Evolutionary conservation across 2,113 vertebrate genomes (phyloP).

Genomic region (Hymenochirus boettgeri): DNA sequence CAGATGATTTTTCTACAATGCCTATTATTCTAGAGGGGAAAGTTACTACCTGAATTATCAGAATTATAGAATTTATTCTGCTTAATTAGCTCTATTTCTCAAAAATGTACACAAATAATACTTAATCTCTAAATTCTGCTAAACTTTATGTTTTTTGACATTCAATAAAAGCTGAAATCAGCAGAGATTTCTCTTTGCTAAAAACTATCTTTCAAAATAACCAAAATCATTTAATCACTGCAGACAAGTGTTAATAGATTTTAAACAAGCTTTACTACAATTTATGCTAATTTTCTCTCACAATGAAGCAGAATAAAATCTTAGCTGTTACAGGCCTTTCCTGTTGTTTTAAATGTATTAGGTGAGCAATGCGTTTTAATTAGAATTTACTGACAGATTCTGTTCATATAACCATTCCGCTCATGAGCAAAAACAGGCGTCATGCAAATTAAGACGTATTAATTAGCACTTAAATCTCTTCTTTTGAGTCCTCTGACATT

Average conservation of each 20-base stretch:
- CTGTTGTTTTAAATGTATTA: constrained; percentile 50
- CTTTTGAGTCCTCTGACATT: constrained; percentile 45
- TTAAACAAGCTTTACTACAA: constrained; percentile 71
- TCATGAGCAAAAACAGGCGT: constrained; percentile 56
- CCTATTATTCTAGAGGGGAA: not conserved
- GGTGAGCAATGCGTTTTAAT: constrained; percentile 53
- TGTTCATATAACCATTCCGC: constrained; percentile 53
- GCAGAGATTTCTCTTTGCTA: constrained; percentile 47
- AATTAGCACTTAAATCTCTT: constrained; percentile 54
- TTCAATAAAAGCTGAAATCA: not conserved
- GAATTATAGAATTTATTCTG: no score
- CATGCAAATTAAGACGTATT: constrained; percentile 59
- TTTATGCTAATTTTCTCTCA: constrained; percentile 65
- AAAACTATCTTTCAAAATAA: constrained; percentile 58
- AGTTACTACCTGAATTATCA: no score
- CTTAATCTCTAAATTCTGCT: not conserved
- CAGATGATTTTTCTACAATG: no score
- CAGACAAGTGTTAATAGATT: constrained; percentile 78
- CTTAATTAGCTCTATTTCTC: no score
- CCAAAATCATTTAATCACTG: constrained; percentile 69
- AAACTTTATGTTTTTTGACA: not conserved
- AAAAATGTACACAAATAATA: not conserved
- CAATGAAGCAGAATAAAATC: constrained; percentile 61
- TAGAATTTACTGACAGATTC: constrained; percentile 55
- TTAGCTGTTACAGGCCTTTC: constrained; percentile 44